Evolutionary conservation across 2,888 invertebrate species (phyloP), one percentile per base, ranked within the genome.

Genomic region (Aleiodes testaceus): DNA sequence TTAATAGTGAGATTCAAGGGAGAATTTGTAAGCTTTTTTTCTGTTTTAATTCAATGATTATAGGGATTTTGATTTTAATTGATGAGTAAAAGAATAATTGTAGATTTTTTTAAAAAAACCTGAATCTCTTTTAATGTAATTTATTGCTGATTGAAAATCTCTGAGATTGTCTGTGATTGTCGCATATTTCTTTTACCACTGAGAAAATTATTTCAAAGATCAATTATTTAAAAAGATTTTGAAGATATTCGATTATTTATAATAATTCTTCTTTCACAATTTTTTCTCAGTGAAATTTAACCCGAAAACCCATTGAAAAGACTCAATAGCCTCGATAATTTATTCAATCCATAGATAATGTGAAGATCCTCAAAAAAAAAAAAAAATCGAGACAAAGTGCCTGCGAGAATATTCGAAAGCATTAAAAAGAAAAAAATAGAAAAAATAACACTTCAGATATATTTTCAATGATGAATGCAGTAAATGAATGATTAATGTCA

Each of bases 381-480:
- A 36, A 30, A 77, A 74, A 79, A 79, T 78, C 78, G 80, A 83
- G 79, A 82, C 79, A 76, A 85, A 85, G 85, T 86, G 85, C 85
- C 85, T 85, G 84, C 82, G 79, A 82, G 77, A 82, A 14, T 76
- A 79, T 80, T 82, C 78, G 78, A 76, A 79, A 77, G 79, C 77
- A 76, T 75, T 36, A 78, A 77, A 76, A 75, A 52, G 70, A 78
- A 75, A 73, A 76, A 78, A 74, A 70, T 78, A 63, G 74, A 74
- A 75, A 74, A 73, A 72, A 76, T 65, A 76, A 77, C 74, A 74
- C 59, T 76, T 78, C 74, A 72, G 75, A 79, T 79, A 84, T 84
- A 84, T 84, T 85, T 84, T 84, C 79, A 81, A 81, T 80, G 78
- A 79, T 80, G 74, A 77, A 83, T 81, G 77, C 80, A 82, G 81